These are phyloP conservation scores for Sinodicranocentrus sp. DNA, from an alignment of 2,888 invertebrate genomes.

Conservation along the genomic window DNA sequence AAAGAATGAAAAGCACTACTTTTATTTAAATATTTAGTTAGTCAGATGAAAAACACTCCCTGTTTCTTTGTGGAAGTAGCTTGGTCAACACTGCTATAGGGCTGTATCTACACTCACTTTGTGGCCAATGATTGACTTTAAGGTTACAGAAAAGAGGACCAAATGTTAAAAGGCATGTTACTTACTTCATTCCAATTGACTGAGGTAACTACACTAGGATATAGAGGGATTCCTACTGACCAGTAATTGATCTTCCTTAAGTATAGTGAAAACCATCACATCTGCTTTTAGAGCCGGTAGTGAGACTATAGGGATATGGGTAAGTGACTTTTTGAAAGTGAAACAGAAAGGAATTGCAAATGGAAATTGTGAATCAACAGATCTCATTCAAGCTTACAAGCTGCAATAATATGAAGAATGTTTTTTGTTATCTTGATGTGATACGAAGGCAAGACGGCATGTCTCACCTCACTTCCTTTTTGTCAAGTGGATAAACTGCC, in stretches of 20 bases:
- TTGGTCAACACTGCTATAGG: neutral
- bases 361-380: constrained; percentile 37
- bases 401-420: constrained; percentile 37
- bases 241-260: constrained; percentile 31
- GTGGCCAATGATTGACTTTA: constrained; percentile 51
- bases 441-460: constrained; percentile 5
- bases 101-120: neutral
- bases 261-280: neutral
- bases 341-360: constrained; percentile 44
- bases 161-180: constrained; percentile 38
- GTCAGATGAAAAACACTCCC: constrained; percentile 47
- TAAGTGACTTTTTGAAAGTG: constrained; percentile 54
- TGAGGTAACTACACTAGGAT: constrained; percentile 17
- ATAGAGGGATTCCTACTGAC: neutral
- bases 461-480: constrained; percentile 42
- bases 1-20: constrained; percentile 13
- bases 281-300: constrained; percentile 42
- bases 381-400: constrained; percentile 4
- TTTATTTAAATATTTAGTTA: constrained; percentile 61
- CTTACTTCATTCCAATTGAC: constrained; percentile 34
- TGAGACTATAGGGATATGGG: neutral
- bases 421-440: constrained; percentile 27
- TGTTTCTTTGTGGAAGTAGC: constrained; percentile 11
- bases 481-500: constrained; percentile 17
- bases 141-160: constrained; percentile 55